These are phyloP conservation scores for Heliothis subflexa DNA, from an alignment of 1,140 invertebrate genomes.

Conservation along the genomic window DNA sequence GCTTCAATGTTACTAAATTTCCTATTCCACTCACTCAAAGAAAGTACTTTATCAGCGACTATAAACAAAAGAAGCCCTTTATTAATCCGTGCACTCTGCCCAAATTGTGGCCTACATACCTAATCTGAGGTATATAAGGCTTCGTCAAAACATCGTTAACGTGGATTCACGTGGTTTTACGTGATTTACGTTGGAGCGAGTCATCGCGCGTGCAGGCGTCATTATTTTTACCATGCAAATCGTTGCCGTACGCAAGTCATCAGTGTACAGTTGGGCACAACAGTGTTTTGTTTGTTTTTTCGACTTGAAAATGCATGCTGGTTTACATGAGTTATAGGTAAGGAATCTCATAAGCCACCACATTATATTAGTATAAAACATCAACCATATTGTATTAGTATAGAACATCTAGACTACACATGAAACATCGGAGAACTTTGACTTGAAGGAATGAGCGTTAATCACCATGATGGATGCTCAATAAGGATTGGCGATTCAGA, in stretches of 20 bases:
- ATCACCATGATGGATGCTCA: too few species aligned
- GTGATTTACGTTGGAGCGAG: conserved; percentile 25
- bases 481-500: too few species aligned
- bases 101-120: background rate
- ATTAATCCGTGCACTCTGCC: background rate
- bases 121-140: background rate
- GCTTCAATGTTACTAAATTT: too few species aligned
- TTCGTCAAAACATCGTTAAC: conserved; percentile 16
- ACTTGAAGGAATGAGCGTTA: too few species aligned
- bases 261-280: background rate
- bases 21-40: too few species aligned
- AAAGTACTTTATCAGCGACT: too few species aligned
- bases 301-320: background rate
- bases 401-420: too few species aligned
- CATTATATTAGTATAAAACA: too few species aligned
- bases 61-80: background rate
- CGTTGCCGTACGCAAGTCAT: conserved; percentile 29
- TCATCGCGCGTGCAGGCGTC: conserved; percentile 22
- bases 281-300: background rate
- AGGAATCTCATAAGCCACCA: too few species aligned
- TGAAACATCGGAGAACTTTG: too few species aligned
- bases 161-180: conserved; percentile 4
- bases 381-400: too few species aligned
- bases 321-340: too few species aligned
- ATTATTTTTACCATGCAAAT: conserved; percentile 36